Base-by-base conservation (phyloP, 2,888 invertebrate genomes). In the Pyralis farinalis region DNA sequence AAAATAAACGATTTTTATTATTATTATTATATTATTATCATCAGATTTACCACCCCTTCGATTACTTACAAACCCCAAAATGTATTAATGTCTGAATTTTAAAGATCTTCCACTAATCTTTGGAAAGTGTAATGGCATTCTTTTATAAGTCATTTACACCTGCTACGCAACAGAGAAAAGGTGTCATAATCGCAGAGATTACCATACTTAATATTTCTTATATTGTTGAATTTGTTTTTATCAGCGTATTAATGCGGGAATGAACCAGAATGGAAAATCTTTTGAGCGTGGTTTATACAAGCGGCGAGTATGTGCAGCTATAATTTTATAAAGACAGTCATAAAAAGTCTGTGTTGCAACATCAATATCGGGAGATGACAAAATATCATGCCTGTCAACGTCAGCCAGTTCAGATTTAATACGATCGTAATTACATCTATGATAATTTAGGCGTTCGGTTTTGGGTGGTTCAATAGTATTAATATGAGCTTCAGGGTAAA, bases 181-280 rank as follows among this genome's bases (percentile, higher is more conserved):
- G 33, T 40, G 25, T 40, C 34, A 34, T 40, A 40, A 28, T 40
- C 39, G 7, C 34, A 10, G 9, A 34, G 39, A 12, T 40, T 40
- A 1, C 12, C 9, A 9, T 34, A 40, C 11, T n/a, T 7, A 10
- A 9, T 34, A 40, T 27, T 40, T 28, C 27, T 34, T 3, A 12
- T 12, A 8, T 16, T 33, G 27, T 40, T 33, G n/a, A 12, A 34
- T 40, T 28, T 40, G 9, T 40, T 40, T 40, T 40, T 40, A 28
- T 40, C 39, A 27, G 27, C 28, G 3, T 28, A 11, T 34, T 3
- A 40, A 28, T 9, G 34, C 28, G 10, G n/a, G 4, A 6, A n/a
- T 34, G 16, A 34, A 40, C 39, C 31, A 31, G 3, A 3, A 5
- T 3, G 31, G 31, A 31, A 10, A 31, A 11, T 31, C 9, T 6